Percentiles rank a stretch among this genome's conserved stretches.
Evolutionary conservation across 1,140 invertebrate species (phyloP).

Genomic region (Cotesia typhae): DNA sequence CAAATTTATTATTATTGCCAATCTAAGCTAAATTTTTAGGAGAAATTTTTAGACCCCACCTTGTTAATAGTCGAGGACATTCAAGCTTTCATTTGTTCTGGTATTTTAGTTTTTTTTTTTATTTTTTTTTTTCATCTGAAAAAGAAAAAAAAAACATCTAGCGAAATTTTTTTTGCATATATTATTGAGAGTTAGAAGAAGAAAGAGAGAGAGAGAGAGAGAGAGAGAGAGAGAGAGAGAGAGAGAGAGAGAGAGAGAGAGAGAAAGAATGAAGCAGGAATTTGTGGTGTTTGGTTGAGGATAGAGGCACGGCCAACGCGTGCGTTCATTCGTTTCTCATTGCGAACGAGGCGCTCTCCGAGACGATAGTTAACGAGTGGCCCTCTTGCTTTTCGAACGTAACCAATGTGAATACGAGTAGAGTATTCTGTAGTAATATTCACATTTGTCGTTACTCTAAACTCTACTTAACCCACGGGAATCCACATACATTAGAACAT

Average conservation of each 20-base stretch:
- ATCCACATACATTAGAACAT: not conserved
- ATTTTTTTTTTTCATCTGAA: not conserved
- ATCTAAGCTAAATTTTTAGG: too few species aligned
- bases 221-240: too few species aligned
- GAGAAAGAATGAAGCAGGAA: not conserved
- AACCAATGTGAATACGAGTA: constrained; percentile 24
- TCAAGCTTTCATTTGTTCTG: too few species aligned
- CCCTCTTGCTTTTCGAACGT: constrained; percentile 39
- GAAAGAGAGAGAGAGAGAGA: too few species aligned
- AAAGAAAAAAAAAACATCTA: too few species aligned
- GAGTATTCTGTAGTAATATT: constrained; percentile 29
- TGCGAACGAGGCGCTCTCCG: constrained; percentile 29
- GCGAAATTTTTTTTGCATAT: too few species aligned
- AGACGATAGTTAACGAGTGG: constrained; percentile 22
- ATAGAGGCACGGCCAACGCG: constrained; percentile 26
- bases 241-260: too few species aligned
- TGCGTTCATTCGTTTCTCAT: constrained; percentile 28
- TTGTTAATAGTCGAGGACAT: too few species aligned
- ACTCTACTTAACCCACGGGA: constrained; percentile 10
- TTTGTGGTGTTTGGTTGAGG: constrained; percentile 4
- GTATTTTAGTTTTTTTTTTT: not conserved
- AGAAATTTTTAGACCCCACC: too few species aligned
- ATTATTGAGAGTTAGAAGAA: not conserved
- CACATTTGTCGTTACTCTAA: constrained; percentile 25
- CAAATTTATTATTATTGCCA: not conserved